Percentiles rank a stretch among this genome's conserved stretches.
These are phyloP conservation scores for Galbula dea DNA, from an alignment of 2,113 vertebrate genomes.

Conservation along the genomic window DNA sequence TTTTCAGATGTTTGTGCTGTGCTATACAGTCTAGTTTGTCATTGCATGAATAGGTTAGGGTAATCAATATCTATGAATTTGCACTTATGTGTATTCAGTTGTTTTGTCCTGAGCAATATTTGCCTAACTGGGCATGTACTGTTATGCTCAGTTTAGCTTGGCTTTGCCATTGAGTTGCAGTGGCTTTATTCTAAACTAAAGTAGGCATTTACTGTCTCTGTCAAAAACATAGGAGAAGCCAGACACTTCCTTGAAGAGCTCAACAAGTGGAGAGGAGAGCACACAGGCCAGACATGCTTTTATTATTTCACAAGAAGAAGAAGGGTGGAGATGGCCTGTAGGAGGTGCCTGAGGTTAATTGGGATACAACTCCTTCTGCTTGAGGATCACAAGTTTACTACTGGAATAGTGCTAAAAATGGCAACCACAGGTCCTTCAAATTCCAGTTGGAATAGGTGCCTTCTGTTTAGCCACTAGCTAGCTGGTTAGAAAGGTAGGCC, in stretches of 20 bases:
- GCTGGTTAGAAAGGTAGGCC: background rate
- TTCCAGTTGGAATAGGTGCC: background rate
- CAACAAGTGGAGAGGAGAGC: background rate
- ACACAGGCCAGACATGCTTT: background rate
- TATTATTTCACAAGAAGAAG: background rate
- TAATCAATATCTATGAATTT: background rate
- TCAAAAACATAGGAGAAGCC: rapidly evolving
- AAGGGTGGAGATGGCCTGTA: background rate
- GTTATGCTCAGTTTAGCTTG: background rate
- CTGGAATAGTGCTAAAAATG: background rate
- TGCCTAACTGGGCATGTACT: background rate
- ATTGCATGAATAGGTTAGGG: background rate
- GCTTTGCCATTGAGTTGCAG: background rate
- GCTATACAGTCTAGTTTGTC: background rate
- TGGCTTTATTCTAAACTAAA: background rate
- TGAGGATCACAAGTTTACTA: background rate
- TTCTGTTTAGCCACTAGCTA: background rate
- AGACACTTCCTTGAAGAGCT: background rate
- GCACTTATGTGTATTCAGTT: background rate
- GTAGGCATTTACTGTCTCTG: background rate
- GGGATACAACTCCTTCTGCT: background rate
- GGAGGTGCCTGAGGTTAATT: background rate
- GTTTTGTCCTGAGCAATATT: background rate
- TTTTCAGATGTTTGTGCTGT: background rate
- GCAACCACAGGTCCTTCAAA: background rate